Base-by-base conservation (phyloP, 2,113 vertebrate genomes). In the Oenanthe melanoleuca region DNA sequence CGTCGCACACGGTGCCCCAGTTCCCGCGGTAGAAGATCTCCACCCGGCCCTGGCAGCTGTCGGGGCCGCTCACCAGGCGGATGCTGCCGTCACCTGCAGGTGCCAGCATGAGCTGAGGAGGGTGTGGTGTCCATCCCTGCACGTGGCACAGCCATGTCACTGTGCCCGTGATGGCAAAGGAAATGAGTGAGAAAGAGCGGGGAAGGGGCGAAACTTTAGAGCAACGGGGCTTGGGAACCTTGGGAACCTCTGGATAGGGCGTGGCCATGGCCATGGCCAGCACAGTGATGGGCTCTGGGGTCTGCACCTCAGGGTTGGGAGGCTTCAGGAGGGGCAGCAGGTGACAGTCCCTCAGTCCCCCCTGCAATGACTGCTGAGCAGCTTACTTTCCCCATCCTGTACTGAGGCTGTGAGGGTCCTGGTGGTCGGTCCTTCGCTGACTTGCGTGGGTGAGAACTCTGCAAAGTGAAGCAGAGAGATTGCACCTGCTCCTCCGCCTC, bases 1-100 rank as follows among this genome's bases (percentile, higher is more conserved):
- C 99, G 0, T 99, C 99, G 1, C 99, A 99, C 77, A 99, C 98
- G 0, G 99, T 99, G 75, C 99, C 99, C 99, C 99, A 99, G 86
- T 65, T 97, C 17, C 99, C 99, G 1, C 96, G 96, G 94, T 99
- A 98, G 96, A 98, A 98, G 94, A 99, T 97, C 97, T 99, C 99
- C 60, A 99, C 99, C 21, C 99, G 97, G 75, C 99, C 99, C 94
- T 99, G 98, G 91, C 99, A 99, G 8, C 63, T 21, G 55, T 98
- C 95, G 0, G 89, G 29, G 8, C 99, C 99, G 5, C 98, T 98
- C 56, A 98, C 96, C 93, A 99, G 97, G 47, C 98, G 98, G 81
- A 99, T 88, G 34, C 97, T 97, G 83, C 99, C 99, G 3, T 99
- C 99, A 38, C 98, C 99, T 99, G 96, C 26, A 88, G 80, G 75